Conservation (phyloP, 30 jellyfish, hydroid and myxozoan species). For the Aurelia sp. region DNA sequence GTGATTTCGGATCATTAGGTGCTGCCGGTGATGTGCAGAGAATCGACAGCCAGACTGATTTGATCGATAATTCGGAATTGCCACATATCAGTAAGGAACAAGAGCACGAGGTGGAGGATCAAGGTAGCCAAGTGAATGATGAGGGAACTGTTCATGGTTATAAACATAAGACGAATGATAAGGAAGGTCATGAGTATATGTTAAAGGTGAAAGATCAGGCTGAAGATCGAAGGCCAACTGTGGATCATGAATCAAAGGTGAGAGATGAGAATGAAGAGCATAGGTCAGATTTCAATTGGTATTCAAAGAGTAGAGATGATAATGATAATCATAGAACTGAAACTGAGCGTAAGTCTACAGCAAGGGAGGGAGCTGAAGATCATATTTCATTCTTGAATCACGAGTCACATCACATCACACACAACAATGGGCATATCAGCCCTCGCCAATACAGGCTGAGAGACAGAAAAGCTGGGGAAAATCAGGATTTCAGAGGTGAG, state of each 20-base stretch:
- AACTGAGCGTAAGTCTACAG: no score
- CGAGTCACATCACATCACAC: no score
- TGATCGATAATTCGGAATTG: constrained; percentile 23
- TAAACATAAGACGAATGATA: background rate
- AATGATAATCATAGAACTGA: no score
- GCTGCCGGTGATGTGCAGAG: constrained; percentile 44
- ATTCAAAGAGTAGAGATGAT: background rate
- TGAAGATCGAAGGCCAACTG: background rate
- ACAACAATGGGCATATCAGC: no score
- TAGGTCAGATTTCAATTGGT: background rate
- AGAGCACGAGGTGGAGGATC: background rate
- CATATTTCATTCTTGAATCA: no score
- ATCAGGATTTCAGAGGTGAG: no score
- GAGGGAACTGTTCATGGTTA: constrained; percentile 26
- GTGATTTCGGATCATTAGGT: constrained; percentile 61
- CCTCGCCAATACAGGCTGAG: no score
- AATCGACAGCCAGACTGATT: constrained; percentile 9
- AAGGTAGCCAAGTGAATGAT: constrained; percentile 35
- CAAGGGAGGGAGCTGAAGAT: no score
- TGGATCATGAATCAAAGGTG: background rate
- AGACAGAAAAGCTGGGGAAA: no score
- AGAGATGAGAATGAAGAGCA: constrained; percentile 1
- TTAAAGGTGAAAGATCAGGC: background rate
- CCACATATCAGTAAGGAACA: constrained; percentile 1
- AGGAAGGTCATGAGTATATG: background rate